phyloP scores from a whole-genome alignment of 2,888 invertebrate species.

The Arenicola marina region DNA sequence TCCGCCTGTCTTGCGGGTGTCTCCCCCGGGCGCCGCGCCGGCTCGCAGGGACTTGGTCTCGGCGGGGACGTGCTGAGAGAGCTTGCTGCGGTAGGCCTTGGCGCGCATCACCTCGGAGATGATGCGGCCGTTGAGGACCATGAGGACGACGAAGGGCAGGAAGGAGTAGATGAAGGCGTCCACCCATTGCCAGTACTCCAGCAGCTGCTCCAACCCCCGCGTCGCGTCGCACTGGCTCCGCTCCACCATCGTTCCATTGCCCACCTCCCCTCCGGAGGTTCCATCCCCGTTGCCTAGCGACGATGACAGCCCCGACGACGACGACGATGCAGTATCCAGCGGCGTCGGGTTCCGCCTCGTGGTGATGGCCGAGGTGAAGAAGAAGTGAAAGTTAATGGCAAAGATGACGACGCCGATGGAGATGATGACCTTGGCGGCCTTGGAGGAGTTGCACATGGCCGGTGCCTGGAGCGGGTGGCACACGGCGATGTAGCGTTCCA shows the following conservation, averaged over 20 bases:
- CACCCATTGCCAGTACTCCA: slow-evolving; percentile 52
- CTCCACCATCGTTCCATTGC: slow-evolving; percentile 1
- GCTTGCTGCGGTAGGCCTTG: slow-evolving; percentile 15
- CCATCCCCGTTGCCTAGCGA: neutral
- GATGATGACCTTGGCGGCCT: slow-evolving; percentile 41
- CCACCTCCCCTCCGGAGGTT: neutral
- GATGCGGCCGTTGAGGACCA: slow-evolving; percentile 49
- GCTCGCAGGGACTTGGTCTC: neutral
- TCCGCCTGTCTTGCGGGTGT: no score
- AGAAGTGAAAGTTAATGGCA: slow-evolving; percentile 47
- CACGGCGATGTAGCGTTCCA: slow-evolving; percentile 56
- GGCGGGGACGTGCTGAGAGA: neutral
- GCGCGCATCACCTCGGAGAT: slow-evolving; percentile 44
- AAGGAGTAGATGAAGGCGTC: slow-evolving; percentile 52
- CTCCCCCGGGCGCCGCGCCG: neutral
- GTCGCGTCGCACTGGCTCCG: slow-evolving; percentile 24
- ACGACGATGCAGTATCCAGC: no score
- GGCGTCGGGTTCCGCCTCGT: no score
- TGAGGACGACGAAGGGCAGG: slow-evolving; percentile 48
- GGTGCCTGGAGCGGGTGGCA: slow-evolving; percentile 43
- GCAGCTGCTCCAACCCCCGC: slow-evolving; percentile 20
- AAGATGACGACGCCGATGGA: slow-evolving; percentile 41
- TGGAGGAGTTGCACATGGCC: slow-evolving; percentile 42
- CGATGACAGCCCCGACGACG: no score
- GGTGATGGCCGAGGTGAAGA: slow-evolving; percentile 43